These are phyloP conservation scores for Pungitius pungitius DNA, from an alignment of 2,113 vertebrate genomes.

Conservation along the genomic window DNA sequence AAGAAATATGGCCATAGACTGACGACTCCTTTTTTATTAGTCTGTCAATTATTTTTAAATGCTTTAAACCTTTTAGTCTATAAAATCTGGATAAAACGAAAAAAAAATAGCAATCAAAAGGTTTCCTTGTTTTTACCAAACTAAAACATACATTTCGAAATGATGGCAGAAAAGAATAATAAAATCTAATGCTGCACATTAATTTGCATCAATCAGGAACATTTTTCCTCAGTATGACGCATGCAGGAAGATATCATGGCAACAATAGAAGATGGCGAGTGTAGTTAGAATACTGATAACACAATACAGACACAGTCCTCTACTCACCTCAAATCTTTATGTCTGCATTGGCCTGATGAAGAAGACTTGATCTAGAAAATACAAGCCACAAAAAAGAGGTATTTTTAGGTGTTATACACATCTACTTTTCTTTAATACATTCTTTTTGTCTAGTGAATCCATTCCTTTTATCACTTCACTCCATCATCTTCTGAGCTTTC, in stretches of 20 bases:
- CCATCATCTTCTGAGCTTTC: neutral
- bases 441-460: neutral
- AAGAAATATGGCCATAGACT: neutral
- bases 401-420: neutral
- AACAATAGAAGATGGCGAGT: neutral
- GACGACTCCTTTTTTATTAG: neutral
- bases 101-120: neutral
- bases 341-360: constrained; percentile 1
- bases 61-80: neutral
- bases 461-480: neutral
- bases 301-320: neutral
- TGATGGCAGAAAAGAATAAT: neutral
- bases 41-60: neutral
- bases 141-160: neutral
- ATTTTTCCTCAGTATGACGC: neutral
- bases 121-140: neutral
- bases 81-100: neutral
- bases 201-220: neutral
- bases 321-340: neutral
- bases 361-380: neutral
- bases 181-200: too few relatives aligned
- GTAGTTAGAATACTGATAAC: neutral
- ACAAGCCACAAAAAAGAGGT: neutral
- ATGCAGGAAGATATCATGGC: neutral
- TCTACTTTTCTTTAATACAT: neutral